Evolutionary conservation across 2,797 vertebrate genomes (phyloP), one percentile per base, ranked within the genome.

Genomic region (Myotis myotis): DNA sequence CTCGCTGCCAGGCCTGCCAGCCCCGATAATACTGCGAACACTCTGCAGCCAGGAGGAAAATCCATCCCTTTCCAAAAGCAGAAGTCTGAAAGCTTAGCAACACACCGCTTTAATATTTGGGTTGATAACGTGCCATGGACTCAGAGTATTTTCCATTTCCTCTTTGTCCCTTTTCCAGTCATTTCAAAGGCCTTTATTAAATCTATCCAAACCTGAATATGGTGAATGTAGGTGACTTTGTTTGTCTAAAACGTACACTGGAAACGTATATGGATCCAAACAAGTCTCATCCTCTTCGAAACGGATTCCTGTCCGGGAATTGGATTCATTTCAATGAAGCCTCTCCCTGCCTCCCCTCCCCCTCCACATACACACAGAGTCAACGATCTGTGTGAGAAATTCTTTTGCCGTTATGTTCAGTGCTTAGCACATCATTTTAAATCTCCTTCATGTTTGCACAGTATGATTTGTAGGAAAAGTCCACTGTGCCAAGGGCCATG

Each of bases 101-200:
- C 5, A 2, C 51, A 16, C 89, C 70, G 19, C 57, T 88, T 95
- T 88, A 60, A 91, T 95, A 84, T 96, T 96, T 95, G 60, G 71
- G 64, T 96, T 91, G 91, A 95, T 93, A 80, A 87, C 72, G 23
- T 76, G 93, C 95, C 95, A 95, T 25, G 25, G 71, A 72, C 62
- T 68, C 51, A 3, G 80, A 94, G 36, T 80, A 92, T 87, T 96
- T 97, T 95, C 89, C 93, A 96, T 93, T 95, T 97, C 95, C 84
- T 95, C 64, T 74, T 70, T 91, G 87, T 89, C 55, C 33, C 92
- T 89, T 89, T 55, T 49, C 87, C 83, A 89, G 71, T 81, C 89
- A 90, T 95, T 94, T 97, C 92, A 91, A 95, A 93, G 81, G 78
- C 28, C 86, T 81, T 96, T 94, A 91, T 95, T 87, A 89, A 93